Evolutionary conservation across 2,797 vertebrate genomes (phyloP).

Genomic region (Columba guinea): DNA sequence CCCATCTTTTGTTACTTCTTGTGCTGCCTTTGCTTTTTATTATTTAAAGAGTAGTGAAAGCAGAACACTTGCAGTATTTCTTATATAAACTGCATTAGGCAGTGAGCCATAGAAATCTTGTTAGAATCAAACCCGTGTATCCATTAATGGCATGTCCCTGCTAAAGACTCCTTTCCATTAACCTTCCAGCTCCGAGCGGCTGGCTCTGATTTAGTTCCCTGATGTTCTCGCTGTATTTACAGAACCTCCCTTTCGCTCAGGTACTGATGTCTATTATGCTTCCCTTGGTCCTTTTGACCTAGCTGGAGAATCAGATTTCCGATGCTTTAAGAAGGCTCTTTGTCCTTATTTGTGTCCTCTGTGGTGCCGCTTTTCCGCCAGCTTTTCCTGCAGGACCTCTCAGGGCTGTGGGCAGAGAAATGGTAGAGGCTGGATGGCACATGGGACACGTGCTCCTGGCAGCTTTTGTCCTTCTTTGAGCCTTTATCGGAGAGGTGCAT

Average conservation of each 20-base stretch:
- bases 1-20: background rate
- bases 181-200: background rate
- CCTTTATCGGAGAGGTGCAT: background rate
- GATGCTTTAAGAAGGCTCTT: background rate
- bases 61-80: background rate
- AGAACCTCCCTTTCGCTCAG: background rate
- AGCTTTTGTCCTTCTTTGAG: background rate
- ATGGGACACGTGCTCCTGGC: background rate
- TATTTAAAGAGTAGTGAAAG: background rate
- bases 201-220: background rate
- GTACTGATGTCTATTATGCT: background rate
- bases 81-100: background rate
- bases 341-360: background rate
- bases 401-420: background rate
- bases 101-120: background rate
- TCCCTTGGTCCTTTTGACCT: background rate
- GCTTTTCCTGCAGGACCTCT: background rate
- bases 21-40: background rate
- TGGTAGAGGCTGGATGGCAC: background rate
- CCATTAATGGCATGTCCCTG: background rate
- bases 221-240: background rate
- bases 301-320: background rate
- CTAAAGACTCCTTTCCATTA: background rate
- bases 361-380: background rate
- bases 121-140: background rate